Base-by-base conservation (phyloP, 2,888 invertebrate genomes). In the Atherix ibis region DNA sequence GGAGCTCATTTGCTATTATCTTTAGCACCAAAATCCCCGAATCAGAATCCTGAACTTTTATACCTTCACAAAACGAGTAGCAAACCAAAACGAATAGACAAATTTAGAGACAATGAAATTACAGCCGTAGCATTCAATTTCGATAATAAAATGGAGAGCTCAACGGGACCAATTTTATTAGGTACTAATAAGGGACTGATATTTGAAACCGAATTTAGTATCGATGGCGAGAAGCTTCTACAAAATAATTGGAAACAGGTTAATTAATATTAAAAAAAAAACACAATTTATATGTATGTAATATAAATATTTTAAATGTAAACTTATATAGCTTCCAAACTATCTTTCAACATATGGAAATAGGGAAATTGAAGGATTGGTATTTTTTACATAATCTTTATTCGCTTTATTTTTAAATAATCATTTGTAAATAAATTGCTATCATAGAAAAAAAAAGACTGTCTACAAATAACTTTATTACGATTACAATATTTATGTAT, bases 41-140 rank as follows among this genome's bases (percentile, higher is more conserved):
- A 53, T 0, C 50, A 64, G 18, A 67, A 64, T 35, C 70, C 83
- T 0, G 91, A 91, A 52, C 67, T 88, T 18, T 66, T 84, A 14
- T 91, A 92, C 52, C 62, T 91, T 6, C 76, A 84, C 38, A 69
- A 76, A 36, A 82, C 76, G 48, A 74, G 76, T 13, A 70, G 69
- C 3, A 89, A 83, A 58, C 67, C 78, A 8, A 81, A 81, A 48
- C 70, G 63, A 15, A 63, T 65, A 13, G 62, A 66, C 25, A 61
- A 56, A 40, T 53, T 60, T 14, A 56, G 55, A 22, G 59, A 59
- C 38, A 83, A 88, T 55, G 80, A 85, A 52, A 76, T 95, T 16
- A 89, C 91, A 0, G 81, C 87, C 32, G 82, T 95, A 0, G 92
- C 79, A 2, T 95, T 92, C 82, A 91, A 85, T 56, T 71, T 70